Evolutionary conservation across 2,113 vertebrate genomes (phyloP), one percentile per base, ranked within the genome.

Genomic region (Myotis davidii): DNA sequence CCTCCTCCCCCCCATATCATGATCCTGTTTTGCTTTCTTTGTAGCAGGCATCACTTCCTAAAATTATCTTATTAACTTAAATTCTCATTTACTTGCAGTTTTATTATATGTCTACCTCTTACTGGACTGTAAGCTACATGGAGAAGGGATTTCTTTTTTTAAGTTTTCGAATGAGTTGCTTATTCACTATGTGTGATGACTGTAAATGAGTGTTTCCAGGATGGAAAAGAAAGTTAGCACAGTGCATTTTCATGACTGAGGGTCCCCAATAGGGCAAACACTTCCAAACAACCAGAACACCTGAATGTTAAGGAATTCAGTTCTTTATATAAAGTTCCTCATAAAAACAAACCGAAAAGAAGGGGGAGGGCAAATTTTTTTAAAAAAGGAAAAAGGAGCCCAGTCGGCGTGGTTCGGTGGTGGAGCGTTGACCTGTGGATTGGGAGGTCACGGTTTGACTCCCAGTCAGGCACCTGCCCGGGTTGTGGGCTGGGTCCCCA

Each of bases 291-390:
- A 94, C 98, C 98, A 96, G 4, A 50, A 50, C 98, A 98, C 96
- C 98, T 98, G 98, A 99, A 99, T 95, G 97, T 98, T 99, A n/a
- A n/a, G 98, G 98, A 99, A 99, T 99, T 99, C 98, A 99, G 99
- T 99, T 99, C 95, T 98, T 99, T 98, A 98, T 98, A 99, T 98
- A 99, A 98, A 99, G 99, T 99, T 99, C 99, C 99, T 99, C 99
- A 97, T 97, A 97, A 96, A 97, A 97, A 97, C 84, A 96, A 97
- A 97, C 76, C 34, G 29, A 97, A 97, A 94, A 95, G 94, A 97
- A 97, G 87, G 81, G 72, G 97, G 96, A 98, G 98, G 90, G 85
- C 20, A 93, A 89, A 89, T 79, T 90, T 88, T 25, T 93, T 21
- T 54, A 84, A 95, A 98, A 97, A 82, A 99, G 95, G 96, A 97